These are phyloP conservation scores for Scelioninae gen. 2 DNA, from an alignment of 2,888 invertebrate genomes.

Conservation along the genomic window DNA sequence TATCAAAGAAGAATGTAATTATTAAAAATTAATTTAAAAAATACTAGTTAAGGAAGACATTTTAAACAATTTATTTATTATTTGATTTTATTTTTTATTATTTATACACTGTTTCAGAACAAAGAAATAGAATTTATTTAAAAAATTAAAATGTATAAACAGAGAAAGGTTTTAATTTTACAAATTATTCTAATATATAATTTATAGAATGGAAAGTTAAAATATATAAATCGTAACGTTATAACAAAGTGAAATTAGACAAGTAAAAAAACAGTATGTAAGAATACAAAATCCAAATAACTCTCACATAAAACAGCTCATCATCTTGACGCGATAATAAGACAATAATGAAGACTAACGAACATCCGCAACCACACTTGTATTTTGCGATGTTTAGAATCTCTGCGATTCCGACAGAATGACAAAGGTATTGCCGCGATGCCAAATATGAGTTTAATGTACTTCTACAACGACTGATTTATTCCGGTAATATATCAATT, in stretches of 20 bases:
- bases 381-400: conserved; percentile 28
- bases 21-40: no score
- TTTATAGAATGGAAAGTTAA: no score
- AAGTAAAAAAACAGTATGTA: conserved; percentile 1
- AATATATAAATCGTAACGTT: background rate
- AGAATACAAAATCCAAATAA: conserved; percentile 1
- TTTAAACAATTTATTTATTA: no score
- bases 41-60: no score
- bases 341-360: conserved; percentile 56
- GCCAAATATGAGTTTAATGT: conserved; percentile 54
- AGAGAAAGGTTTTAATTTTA: no score
- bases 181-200: no score
- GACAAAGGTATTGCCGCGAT: conserved; percentile 26
- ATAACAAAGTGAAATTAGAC: no score
- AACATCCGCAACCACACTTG: conserved; percentile 21
- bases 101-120: no score
- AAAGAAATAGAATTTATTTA: no score
- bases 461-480: conserved; percentile 38
- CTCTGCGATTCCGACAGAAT: conserved; percentile 37
- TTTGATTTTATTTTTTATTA: no score
- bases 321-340: conserved; percentile 26
- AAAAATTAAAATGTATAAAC: no score
- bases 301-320: conserved; percentile 31
- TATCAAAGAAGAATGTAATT: no score
- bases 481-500: conserved; percentile 36